phyloP scores from a whole-genome alignment of 2,797 vertebrate genomes.

The Muscicapa comitata region DNA sequence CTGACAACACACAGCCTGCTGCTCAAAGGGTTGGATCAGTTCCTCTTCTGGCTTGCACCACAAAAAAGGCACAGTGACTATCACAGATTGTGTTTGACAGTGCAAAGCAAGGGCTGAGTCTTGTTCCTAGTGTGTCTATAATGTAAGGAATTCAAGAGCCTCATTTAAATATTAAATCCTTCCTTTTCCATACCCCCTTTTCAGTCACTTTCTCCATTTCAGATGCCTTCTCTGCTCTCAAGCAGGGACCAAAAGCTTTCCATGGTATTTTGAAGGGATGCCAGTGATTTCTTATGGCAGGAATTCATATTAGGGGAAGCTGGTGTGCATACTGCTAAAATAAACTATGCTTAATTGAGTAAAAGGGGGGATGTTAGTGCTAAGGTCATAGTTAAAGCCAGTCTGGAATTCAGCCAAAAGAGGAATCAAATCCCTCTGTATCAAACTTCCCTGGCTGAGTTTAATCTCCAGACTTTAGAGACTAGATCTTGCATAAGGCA shows the following conservation, averaged over 20 bases:
- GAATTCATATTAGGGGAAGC: slow-evolving; percentile 45
- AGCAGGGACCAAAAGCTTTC: background rate
- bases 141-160: slow-evolving; percentile 11
- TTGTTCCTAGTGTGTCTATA: background rate
- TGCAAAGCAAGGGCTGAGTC: background rate
- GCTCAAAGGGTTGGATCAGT: background rate
- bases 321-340: slow-evolving; percentile 51
- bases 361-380: background rate
- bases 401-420: slow-evolving; percentile 1
- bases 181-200: background rate
- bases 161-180: slow-evolving; percentile 43
- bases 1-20: background rate
- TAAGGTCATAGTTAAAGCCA: background rate
- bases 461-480: background rate
- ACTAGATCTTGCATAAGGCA: background rate
- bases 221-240: slow-evolving; percentile 25
- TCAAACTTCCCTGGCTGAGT: background rate
- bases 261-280: slow-evolving; percentile 28
- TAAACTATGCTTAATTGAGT: slow-evolving; percentile 29
- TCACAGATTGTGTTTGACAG: background rate
- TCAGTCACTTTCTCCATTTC: background rate
- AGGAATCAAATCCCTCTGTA: background rate
- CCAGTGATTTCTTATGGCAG: slow-evolving; percentile 52
- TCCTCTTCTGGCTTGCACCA: background rate
- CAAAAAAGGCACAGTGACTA: background rate